Evolutionary conservation across 2,113 vertebrate genomes (phyloP), one percentile per base, ranked within the genome.

Genomic region (Artemisiospiza belli): DNA sequence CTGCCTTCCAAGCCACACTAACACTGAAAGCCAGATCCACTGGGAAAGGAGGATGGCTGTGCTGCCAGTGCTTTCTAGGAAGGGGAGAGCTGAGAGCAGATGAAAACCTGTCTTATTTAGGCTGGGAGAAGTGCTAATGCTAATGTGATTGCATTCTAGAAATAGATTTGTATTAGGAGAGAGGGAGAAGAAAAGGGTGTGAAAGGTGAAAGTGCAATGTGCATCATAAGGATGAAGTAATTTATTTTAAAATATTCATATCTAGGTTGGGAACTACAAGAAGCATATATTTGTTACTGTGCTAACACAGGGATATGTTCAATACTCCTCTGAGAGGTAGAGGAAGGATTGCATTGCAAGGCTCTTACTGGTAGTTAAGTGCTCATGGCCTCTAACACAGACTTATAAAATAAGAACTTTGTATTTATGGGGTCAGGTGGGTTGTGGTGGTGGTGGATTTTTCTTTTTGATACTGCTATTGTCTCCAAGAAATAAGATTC

Each of bases 401-500:
- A 54, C 18, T 37, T 58, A n/a, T 14, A n/a, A 77, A 47, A 35
- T 80, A 59, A 7, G 7, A 76, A 30, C 5, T 24, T 21, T 24
- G 37, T 47, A 19, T 33, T 46, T 54, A 8, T 1, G 5, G 6
- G 4, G 3, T 8, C 5, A 5, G 3, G 8, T 11, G 10, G 6
- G 10, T 44, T 37, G 23, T 61, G n/a, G 4, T 5, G 7, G 8
- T 43, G n/a, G 4, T 37, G 15, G 25, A n/a, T 49, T 62, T 49
- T 63, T 46, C 4, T 33, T 63, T 55, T 85, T 62, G 1, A 9
- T 47, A 30, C 9, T 4, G 13, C 25, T 51, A 2, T 15, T 80
- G 5, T 33, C 15, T 59, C 31, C 10, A 41, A 58, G 31, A 70
- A 49, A 9, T 25, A 43, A 49, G 19, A 27, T 39, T 49, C 1